A percentile compares a stretch with the other conserved stretches of the same genome.
Conservation (phyloP, 1,140 invertebrate genomes). For the Octopus sinensis region DNA sequence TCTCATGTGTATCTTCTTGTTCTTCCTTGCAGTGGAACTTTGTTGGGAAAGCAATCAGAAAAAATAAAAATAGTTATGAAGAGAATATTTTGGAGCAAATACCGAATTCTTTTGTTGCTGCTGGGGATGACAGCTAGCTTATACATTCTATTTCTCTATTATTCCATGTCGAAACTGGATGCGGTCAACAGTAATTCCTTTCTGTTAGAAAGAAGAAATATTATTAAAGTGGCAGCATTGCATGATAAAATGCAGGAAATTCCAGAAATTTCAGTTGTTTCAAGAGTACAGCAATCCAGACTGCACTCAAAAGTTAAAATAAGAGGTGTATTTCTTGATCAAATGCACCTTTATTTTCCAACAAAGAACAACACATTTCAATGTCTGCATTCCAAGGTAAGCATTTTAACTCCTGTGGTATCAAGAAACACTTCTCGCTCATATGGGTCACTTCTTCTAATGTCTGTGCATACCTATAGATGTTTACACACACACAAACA, state of each 20-base stretch:
- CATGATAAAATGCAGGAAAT: background rate
- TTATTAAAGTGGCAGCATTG: background rate
- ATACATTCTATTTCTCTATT: background rate
- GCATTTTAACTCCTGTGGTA: background rate
- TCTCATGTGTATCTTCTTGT: no score
- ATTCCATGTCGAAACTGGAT: background rate
- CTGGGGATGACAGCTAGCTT: background rate
- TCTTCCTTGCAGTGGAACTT: no score
- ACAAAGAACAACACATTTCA: background rate
- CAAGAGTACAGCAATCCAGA: background rate
- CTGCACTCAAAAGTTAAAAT: background rate
- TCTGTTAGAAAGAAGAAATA: background rate
- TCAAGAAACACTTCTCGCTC: background rate
- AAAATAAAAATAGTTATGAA: background rate
- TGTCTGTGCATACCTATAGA: no score
- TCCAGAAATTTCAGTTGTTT: background rate
- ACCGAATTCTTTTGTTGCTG: background rate
- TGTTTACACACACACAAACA: no score
- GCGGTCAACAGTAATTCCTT: background rate
- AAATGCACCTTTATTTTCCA: background rate
- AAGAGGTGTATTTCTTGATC: background rate
- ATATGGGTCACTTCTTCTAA: background rate
- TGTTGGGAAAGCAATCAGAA: no score
- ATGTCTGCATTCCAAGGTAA: constrained; percentile 1
- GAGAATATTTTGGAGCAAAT: background rate